Evolutionary conservation across 2,797 vertebrate genomes (phyloP).

Genomic region (Parauchenoglanis ngamensis): DNA sequence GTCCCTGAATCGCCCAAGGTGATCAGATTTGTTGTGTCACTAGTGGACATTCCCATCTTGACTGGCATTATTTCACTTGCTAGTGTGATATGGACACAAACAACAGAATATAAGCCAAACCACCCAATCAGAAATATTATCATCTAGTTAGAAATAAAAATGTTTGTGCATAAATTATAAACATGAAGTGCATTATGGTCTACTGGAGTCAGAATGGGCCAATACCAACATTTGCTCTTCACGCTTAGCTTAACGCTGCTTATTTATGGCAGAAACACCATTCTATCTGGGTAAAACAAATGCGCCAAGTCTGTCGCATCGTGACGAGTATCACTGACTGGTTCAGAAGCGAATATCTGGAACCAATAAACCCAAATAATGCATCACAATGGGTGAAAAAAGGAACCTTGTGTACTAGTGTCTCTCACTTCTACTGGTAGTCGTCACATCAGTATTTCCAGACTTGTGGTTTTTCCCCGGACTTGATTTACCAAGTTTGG

Average conservation of each 20-base stretch:
- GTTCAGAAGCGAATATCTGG: neutral
- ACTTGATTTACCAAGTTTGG: no score
- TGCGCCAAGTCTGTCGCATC: neutral
- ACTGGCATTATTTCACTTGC: neutral
- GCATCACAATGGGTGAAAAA: neutral
- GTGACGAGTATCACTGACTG: neutral
- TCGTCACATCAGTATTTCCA: neutral
- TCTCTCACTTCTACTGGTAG: neutral
- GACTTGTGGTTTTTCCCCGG: no score
- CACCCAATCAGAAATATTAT: neutral
- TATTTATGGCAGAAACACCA: neutral
- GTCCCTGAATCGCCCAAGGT: no score
- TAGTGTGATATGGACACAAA: neutral
- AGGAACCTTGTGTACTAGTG: neutral
- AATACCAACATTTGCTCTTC: neutral
- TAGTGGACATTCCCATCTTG: no score
- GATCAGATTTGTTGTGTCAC: no score
- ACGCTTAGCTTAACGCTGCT: neutral
- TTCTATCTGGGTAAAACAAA: neutral
- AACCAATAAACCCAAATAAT: neutral
- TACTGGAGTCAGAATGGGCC: neutral
- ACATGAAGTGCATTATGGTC: neutral
- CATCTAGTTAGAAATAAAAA: neutral
- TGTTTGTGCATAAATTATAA: neutral
- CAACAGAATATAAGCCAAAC: neutral